A percentile compares a stretch with the other conserved stretches of the same genome.
phyloP scores from a whole-genome alignment of 2,113 vertebrate species.

The Agapornis roseicollis region DNA sequence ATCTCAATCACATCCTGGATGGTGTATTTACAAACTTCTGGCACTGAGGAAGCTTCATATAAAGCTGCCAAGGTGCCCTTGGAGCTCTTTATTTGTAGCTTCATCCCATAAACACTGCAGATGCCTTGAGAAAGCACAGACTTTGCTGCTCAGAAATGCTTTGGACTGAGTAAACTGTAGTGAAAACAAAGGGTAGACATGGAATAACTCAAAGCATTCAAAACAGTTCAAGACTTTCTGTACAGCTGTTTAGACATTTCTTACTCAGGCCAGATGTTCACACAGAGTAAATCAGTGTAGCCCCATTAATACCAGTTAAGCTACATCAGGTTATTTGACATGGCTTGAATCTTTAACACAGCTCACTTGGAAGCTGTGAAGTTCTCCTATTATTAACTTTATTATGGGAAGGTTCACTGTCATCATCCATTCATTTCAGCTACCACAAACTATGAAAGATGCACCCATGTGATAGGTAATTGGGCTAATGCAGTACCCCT shows the following conservation, averaged over 20 bases:
- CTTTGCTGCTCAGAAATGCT: neutral
- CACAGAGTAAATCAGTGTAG: neutral
- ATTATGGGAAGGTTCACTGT: neutral
- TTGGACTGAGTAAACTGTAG: neutral
- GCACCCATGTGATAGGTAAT: accelerated
- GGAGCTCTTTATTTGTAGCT: neutral
- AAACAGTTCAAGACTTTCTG: neutral
- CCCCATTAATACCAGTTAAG: neutral
- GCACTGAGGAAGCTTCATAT: neutral
- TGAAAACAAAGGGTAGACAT: neutral
- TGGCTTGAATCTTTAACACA: neutral
- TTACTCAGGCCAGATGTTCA: neutral
- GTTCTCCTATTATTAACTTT: neutral
- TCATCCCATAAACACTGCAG: neutral
- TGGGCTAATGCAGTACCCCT: neutral
- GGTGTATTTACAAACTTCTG: neutral
- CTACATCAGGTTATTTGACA: neutral
- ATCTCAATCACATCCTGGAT: neutral
- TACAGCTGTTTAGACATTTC: neutral
- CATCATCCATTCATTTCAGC: neutral
- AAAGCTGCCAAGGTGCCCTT: neutral
- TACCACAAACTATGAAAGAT: neutral
- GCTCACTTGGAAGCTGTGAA: neutral
- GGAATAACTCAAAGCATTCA: neutral
- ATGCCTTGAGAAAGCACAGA: neutral